A percentile compares a stretch with the other conserved stretches of the same genome.
Evolutionary conservation across 1,140 invertebrate genomes (phyloP).

Genomic region (Lasaia peninsularis): DNA sequence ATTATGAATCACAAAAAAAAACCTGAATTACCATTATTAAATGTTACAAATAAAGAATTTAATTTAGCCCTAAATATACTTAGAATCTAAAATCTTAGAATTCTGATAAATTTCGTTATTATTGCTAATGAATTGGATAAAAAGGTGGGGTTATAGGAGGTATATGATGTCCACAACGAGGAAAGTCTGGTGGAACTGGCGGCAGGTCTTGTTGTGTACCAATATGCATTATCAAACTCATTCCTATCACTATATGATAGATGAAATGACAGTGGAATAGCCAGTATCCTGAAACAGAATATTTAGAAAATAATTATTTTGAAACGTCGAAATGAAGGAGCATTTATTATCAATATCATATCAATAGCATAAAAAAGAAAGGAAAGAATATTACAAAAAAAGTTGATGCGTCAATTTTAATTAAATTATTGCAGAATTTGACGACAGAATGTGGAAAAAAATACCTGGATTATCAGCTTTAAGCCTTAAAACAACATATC

Average conservation of each 20-base stretch:
- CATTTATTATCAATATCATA: no score
- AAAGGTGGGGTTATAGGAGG: slow-evolving; percentile 79
- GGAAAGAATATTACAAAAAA: no score
- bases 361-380: no score
- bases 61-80: background rate
- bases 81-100: background rate
- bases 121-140: slow-evolving; percentile 35
- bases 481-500: slow-evolving; percentile 84
- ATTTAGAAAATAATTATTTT: no score
- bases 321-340: no score
- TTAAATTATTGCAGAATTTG: no score
- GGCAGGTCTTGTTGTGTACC: slow-evolving; percentile 84
- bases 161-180: slow-evolving; percentile 83
- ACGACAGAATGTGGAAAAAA: background rate
- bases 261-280: slow-evolving; percentile 89
- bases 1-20: no score
- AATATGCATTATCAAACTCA: slow-evolving; percentile 86
- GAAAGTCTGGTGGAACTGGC: slow-evolving; percentile 84
- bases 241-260: slow-evolving; percentile 87
- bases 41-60: background rate
- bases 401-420: no score
- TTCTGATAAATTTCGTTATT: slow-evolving; percentile 8
- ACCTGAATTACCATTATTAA: no score
- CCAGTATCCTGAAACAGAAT: slow-evolving; percentile 82
- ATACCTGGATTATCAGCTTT: slow-evolving; percentile 84